Percentiles rank a stretch among this genome's conserved stretches.
Evolutionary conservation across 2,113 vertebrate species (phyloP).

Genomic region (Neolamprologus fasciatus): DNA sequence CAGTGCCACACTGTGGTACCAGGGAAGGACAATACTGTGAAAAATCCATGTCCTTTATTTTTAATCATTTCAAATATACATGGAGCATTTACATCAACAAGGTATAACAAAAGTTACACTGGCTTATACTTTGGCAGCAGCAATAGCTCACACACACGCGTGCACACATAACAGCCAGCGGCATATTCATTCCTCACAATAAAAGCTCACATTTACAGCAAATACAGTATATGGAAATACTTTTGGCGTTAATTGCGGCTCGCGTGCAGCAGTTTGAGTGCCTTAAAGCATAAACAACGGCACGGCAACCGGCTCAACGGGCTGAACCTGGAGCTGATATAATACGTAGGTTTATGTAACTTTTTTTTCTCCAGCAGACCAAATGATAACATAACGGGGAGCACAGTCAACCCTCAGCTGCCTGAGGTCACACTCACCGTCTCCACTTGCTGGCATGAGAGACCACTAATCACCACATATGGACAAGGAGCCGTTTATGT

Average conservation of each 20-base stretch:
- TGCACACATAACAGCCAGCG: background rate
- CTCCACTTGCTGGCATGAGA: background rate
- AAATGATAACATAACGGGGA: background rate
- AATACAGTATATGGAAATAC: background rate
- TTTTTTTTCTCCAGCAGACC: background rate
- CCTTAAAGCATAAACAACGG: background rate
- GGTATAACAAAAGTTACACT: background rate
- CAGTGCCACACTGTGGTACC: slow-evolving; percentile 44
- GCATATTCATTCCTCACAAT: background rate
- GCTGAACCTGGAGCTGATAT: background rate
- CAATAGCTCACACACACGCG: background rate
- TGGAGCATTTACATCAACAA: background rate
- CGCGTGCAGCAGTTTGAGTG: background rate
- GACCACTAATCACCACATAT: background rate
- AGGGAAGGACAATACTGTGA: background rate
- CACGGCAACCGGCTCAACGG: background rate
- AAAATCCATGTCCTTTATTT: background rate
- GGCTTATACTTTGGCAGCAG: slow-evolving; percentile 11
- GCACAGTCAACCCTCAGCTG: background rate
- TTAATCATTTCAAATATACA: background rate
- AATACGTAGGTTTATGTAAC: background rate
- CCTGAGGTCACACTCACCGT: background rate
- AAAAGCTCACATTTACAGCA: slow-evolving; percentile 4
- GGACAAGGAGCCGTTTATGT: background rate
- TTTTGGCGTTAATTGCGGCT: background rate